Evolutionary conservation across 2,888 invertebrate species (phyloP).

Genomic region (Apamea anceps): DNA sequence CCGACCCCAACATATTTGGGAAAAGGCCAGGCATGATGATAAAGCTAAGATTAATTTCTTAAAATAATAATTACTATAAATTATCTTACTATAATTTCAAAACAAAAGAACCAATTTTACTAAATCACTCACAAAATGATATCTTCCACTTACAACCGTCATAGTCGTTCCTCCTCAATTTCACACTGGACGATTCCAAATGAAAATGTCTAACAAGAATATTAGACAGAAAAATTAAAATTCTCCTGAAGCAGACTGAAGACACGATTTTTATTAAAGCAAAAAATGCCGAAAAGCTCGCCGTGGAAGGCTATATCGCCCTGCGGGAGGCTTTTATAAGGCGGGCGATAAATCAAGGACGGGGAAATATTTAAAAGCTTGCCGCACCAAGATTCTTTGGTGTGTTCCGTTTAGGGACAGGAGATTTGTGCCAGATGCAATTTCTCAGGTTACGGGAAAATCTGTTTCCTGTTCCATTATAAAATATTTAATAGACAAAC

Average conservation of each 20-base stretch:
- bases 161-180: slow-evolving; percentile 71
- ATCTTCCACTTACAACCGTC: slow-evolving; percentile 57
- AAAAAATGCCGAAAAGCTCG: slow-evolving; percentile 82
- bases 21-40: no score
- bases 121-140: slow-evolving; percentile 49
- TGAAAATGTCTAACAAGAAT: slow-evolving; percentile 76
- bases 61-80: no score
- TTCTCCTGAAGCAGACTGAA: slow-evolving; percentile 77
- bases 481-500: not conserved
- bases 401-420: slow-evolving; percentile 63
- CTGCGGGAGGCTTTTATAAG: slow-evolving; percentile 89
- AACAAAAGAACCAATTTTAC: slow-evolving; percentile 10
- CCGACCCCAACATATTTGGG: no score
- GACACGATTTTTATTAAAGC: slow-evolving; percentile 84
- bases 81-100: not conserved
- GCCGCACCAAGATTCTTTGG: slow-evolving; percentile 78
- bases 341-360: slow-evolving; percentile 88
- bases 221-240: slow-evolving; percentile 84
- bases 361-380: slow-evolving; percentile 84
- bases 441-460: slow-evolving; percentile 1
- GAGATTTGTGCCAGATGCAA: slow-evolving; percentile 36
- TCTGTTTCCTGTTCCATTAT: not conserved
- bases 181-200: slow-evolving; percentile 78
- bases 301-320: slow-evolving; percentile 73
- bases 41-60: not conserved